phyloP scores from a whole-genome alignment of 2,113 vertebrate species.

The Microcebus ravelobensis region DNA sequence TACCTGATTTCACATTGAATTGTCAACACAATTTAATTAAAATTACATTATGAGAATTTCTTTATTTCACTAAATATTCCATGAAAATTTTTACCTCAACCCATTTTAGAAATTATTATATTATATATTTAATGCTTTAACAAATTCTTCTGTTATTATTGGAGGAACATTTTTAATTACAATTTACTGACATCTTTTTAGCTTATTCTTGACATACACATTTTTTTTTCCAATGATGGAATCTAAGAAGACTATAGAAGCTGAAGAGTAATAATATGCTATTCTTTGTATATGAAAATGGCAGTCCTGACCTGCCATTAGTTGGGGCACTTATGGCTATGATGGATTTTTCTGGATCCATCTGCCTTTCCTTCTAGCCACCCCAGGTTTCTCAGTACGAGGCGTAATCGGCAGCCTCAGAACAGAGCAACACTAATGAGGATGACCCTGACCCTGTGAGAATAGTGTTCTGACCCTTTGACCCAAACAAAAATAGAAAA shows the following conservation, averaged over 20 bases:
- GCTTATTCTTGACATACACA: neutral
- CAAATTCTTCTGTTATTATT: neutral
- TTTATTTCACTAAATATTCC: neutral
- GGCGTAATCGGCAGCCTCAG: neutral
- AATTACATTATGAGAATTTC: neutral
- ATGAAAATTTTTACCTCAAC: neutral
- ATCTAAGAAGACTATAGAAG: neutral
- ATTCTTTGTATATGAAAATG: conserved; percentile 63
- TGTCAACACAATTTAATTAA: conserved; percentile 22
- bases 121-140: neutral
- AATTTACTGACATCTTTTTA: neutral
- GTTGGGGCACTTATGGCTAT: neutral
- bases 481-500: conserved; percentile 29
- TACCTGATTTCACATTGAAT: neutral
- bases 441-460: conserved; percentile 55
- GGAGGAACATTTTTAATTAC: neutral
- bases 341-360: conserved; percentile 50
- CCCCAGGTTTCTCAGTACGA: conserved; percentile 13
- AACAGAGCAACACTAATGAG: conserved; percentile 68
- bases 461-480: conserved; percentile 37
- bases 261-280: neutral
- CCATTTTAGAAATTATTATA: neutral
- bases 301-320: conserved; percentile 63
- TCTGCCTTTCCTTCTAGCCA: conserved; percentile 46
- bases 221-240: neutral